phyloP scores from a whole-genome alignment of 2,113 vertebrate genomes.

The Carlito syrichta region DNA sequence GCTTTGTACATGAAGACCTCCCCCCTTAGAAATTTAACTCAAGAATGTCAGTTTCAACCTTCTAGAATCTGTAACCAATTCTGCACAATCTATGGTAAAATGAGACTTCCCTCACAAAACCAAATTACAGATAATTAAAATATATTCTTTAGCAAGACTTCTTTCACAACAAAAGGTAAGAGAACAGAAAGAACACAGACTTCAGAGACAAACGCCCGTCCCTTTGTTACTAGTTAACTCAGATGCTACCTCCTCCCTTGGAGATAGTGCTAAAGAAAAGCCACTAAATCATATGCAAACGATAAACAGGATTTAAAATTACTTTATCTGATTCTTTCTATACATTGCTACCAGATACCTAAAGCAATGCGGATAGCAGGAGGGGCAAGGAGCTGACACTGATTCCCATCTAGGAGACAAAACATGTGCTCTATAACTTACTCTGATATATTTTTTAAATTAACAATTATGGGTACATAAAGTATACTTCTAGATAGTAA shows the following conservation, averaged over 20 bases:
- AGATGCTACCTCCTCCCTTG: not conserved
- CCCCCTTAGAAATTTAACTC: not conserved
- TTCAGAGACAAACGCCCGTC: not conserved
- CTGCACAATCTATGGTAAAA: constrained; percentile 19
- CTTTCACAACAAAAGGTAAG: not conserved
- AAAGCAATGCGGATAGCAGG: not conserved
- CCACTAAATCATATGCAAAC: not conserved
- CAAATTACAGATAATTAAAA: not conserved
- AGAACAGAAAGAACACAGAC: not conserved
- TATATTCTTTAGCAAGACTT: not conserved
- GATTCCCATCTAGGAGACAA: not conserved
- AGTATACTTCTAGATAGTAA: not conserved
- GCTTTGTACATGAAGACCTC: not conserved
- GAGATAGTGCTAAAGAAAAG: not conserved
- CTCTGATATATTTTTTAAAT: not conserved
- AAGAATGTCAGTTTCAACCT: not conserved
- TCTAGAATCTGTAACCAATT: not conserved
- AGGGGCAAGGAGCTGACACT: not conserved
- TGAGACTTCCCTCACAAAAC: not conserved
- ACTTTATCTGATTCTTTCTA: not conserved
- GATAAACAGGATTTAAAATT: not conserved
- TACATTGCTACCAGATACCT: not conserved
- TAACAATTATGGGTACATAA: not conserved
- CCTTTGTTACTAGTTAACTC: not conserved
- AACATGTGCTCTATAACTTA: not conserved